These are phyloP conservation scores for Ateles fusciceps DNA, from an alignment of 2,797 vertebrate species.

Conservation along the genomic window DNA sequence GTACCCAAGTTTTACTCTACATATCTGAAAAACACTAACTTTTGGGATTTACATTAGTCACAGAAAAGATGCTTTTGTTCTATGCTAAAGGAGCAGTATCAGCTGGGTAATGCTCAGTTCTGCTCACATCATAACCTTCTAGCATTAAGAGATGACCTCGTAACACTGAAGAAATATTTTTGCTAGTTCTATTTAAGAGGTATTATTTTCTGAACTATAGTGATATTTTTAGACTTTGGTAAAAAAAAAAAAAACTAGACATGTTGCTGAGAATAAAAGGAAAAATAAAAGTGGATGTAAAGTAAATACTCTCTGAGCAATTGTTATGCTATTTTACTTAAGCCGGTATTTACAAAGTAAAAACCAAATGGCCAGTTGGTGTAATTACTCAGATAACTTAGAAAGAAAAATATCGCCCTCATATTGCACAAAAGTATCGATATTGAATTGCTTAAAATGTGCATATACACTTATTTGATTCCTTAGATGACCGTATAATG, in stretches of 20 bases:
- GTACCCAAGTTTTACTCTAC: neutral
- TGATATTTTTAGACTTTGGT: neutral
- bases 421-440: neutral
- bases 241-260: neutral
- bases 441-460: neutral
- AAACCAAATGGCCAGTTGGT: neutral
- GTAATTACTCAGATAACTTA: neutral
- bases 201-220: slow-evolving; percentile 3
- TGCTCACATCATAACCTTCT: neutral
- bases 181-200: neutral
- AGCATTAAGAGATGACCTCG: neutral
- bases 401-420: neutral
- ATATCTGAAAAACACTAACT: neutral
- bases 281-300: neutral
- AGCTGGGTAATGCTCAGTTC: neutral
- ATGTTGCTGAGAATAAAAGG: neutral
- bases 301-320: neutral
- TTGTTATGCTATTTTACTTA: neutral
- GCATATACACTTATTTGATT: neutral
- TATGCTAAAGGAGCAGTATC: neutral
- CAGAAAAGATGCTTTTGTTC: neutral
- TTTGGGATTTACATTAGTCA: neutral
- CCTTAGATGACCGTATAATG: neutral
- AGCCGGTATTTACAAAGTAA: neutral
- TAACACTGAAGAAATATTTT: neutral